Evolutionary conservation across 2,888 invertebrate species (phyloP).

Genomic region (Limnephilus lunatus): DNA sequence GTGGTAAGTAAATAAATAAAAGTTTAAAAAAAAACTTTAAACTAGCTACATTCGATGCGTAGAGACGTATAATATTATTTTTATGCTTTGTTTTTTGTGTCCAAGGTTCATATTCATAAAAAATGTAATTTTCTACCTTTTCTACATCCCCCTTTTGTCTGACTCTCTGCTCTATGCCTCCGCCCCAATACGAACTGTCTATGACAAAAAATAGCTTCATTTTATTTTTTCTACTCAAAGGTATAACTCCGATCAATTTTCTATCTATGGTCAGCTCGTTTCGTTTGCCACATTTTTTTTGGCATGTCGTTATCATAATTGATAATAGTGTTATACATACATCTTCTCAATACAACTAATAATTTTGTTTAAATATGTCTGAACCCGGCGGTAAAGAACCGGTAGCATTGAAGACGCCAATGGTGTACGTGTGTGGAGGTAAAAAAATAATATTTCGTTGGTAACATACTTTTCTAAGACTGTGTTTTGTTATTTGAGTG

Average conservation of each 20-base stretch:
- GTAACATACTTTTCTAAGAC: neutral
- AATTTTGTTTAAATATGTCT: conserved; percentile 74
- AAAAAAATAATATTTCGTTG: conserved; percentile 64
- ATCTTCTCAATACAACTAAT: neutral
- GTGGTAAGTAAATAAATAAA: too few relatives aligned
- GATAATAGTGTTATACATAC: neutral
- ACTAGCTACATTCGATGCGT: too few relatives aligned
- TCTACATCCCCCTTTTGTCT: too few relatives aligned
- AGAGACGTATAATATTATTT: too few relatives aligned
- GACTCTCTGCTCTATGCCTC: too few relatives aligned
- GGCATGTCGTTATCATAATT: neutral
- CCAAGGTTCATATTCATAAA: too few relatives aligned
- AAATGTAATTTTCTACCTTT: too few relatives aligned
- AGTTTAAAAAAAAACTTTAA: too few relatives aligned
- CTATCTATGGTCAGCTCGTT: neutral
- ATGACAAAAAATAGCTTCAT: neutral
- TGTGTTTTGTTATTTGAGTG: neutral
- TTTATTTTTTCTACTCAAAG: too few relatives aligned
- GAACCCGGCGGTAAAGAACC: conserved; percentile 83
- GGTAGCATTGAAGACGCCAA: conserved; percentile 86
- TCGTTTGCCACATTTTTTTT: neutral
- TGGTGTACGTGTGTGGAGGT: conserved; percentile 98
- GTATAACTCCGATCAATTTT: too few relatives aligned
- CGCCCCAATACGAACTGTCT: neutral
- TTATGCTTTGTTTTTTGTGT: too few relatives aligned